A percentile compares a stretch with the other conserved stretches of the same genome.
Conservation (phyloP, 2,113 vertebrate species). For the Eulemur rufifrons region DNA sequence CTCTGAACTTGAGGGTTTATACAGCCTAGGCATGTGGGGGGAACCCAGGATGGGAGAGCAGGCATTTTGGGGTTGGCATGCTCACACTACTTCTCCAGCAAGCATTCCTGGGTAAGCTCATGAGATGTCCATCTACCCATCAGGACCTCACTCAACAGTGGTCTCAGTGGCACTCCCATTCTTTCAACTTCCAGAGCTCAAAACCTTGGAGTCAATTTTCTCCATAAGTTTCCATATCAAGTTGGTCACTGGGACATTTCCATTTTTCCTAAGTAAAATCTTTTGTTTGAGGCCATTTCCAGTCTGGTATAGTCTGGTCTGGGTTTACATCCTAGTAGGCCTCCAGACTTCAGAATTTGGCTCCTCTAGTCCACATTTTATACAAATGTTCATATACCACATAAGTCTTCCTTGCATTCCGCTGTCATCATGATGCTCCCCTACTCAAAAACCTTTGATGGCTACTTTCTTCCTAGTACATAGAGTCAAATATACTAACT, state of each 20-base stretch:
- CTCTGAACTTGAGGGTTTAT: neutral
- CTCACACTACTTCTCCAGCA: neutral
- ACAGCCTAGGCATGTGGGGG: no score
- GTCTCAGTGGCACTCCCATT: neutral
- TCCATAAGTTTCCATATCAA: neutral
- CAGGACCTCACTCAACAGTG: neutral
- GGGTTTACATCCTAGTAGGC: neutral
- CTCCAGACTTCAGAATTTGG: neutral
- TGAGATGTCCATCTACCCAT: rapidly evolving
- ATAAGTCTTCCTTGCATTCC: neutral
- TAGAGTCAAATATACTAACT: neutral
- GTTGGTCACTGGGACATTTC: neutral
- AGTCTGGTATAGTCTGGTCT: neutral
- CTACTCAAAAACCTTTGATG: neutral
- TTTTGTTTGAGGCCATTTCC: neutral
- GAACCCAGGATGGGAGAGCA: neutral
- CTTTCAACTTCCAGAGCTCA: neutral
- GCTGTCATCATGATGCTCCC: neutral
- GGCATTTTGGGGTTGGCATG: neutral
- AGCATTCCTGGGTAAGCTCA: neutral
- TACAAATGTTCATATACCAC: neutral
- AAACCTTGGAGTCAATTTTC: neutral
- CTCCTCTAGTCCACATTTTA: neutral
- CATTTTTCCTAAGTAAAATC: neutral
- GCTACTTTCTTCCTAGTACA: neutral